A percentile compares a stretch with the other conserved stretches of the same genome.
Conservation (phyloP, 1,140 invertebrate genomes). For the Cardiocondyla obscurior region DNA sequence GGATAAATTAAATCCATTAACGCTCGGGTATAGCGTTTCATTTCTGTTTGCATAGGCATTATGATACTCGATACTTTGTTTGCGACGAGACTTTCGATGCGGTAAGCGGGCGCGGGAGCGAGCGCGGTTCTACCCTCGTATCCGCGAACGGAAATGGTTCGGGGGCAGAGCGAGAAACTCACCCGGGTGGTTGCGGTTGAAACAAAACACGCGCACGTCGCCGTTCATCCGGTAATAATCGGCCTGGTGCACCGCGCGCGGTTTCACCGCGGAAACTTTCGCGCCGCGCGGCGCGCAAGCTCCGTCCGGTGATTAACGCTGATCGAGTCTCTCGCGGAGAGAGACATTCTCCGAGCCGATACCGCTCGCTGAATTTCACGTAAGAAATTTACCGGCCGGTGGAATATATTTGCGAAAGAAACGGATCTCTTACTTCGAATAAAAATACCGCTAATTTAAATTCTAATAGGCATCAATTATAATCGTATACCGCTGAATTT, state of each 20-base stretch:
- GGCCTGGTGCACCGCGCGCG: neutral
- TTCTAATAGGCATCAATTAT: too few species aligned
- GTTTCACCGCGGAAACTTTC: conserved; percentile 8
- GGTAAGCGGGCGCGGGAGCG: conserved; percentile 22
- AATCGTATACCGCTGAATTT: neutral
- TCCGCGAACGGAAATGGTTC: conserved; percentile 37
- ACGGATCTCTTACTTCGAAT: too few species aligned
- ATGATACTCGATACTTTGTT: conserved; percentile 78
- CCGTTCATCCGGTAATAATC: conserved; percentile 24
- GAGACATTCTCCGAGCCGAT: too few species aligned
- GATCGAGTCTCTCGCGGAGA: too few species aligned
- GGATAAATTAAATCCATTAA: conserved; percentile 80
- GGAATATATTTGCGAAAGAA: neutral
- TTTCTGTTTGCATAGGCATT: conserved; percentile 80
- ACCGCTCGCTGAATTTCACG: too few species aligned
- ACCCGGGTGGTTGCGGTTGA: conserved; percentile 13
- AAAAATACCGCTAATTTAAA: too few species aligned
- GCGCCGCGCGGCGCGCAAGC: neutral
- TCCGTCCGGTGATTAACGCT: conserved; percentile 7
- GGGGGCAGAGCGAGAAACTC: neutral
- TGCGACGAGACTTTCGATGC: conserved; percentile 64
- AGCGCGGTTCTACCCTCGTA: conserved; percentile 9
- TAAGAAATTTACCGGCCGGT: too few species aligned
- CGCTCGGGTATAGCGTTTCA: conserved; percentile 76
- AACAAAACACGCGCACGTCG: conserved; percentile 25